Conservation (phyloP, 2,888 invertebrate species). For the Timema podura region DNA sequence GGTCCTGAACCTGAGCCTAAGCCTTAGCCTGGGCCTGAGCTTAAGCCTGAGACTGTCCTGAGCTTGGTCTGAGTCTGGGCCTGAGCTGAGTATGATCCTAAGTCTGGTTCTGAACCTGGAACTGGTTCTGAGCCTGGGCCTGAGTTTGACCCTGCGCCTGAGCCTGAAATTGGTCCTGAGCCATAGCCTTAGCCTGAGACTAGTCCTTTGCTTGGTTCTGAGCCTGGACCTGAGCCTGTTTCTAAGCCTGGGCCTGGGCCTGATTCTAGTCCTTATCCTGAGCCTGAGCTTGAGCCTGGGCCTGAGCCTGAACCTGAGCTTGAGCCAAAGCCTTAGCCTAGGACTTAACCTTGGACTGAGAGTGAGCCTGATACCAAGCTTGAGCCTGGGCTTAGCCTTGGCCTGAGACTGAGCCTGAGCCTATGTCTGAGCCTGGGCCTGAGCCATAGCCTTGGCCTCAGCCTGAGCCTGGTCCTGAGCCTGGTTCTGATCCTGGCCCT, state of each 20-base stretch:
- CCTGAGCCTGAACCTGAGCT: constrained; percentile 31
- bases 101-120: constrained; percentile 31
- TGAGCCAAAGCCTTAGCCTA: constrained; percentile 30
- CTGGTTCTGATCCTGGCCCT: constrained; percentile 6
- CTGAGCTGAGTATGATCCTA: constrained; percentile 31
- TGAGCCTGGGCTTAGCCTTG: constrained; percentile 14
- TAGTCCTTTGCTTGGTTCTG: constrained; percentile 32
- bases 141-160: constrained; percentile 9
- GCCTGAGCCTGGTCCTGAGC: constrained; percentile 21
- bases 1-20: constrained; percentile 32
- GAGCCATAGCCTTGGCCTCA: constrained; percentile 26
- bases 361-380: background rate
- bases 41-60: constrained; percentile 18
- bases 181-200: constrained; percentile 30
- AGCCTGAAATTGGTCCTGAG: constrained; percentile 23
- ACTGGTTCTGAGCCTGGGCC: constrained; percentile 23
- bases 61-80: background rate
- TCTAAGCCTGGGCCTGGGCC: constrained; percentile 29
- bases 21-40: constrained; percentile 23
- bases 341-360: constrained; percentile 13
- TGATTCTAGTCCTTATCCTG: background rate
- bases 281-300: constrained; percentile 12
- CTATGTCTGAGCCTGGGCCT: constrained; percentile 33
- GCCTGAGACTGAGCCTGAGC: constrained; percentile 17
- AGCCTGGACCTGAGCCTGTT: constrained; percentile 33